Evolutionary conservation across 2,888 invertebrate species (phyloP).

Genomic region (Hetaerina titia): DNA sequence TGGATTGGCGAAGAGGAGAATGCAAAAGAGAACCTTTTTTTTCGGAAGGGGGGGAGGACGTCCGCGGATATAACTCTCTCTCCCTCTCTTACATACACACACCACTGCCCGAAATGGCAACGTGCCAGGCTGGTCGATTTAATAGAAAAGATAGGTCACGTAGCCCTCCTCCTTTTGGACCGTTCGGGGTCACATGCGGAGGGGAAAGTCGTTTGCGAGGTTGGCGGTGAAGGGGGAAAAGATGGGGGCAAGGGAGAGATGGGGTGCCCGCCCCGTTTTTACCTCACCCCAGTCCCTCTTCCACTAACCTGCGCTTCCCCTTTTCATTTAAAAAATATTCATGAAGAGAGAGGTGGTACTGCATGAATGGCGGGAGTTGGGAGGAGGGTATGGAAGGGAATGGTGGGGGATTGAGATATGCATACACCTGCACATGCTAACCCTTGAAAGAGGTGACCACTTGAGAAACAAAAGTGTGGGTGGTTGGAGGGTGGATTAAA

Average conservation of each 20-base stretch:
- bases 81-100: not conserved
- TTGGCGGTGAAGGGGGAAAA: not conserved
- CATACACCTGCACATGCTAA: no score
- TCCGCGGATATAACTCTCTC: not conserved
- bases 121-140: constrained; percentile 15
- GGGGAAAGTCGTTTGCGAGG: not conserved
- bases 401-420: no score
- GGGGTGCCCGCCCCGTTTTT: no score
- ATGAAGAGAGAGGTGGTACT: no score
- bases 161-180: not conserved
- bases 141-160: constrained; percentile 41
- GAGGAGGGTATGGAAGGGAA: no score
- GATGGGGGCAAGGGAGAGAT: not conserved
- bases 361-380: no score
- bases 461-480: no score
- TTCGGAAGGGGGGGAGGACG: not conserved
- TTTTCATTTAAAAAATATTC: no score
- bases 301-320: no score
- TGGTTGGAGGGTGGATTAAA: no score
- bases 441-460: no score
- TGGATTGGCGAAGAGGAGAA: not conserved
- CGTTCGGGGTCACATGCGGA: not conserved
- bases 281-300: no score
- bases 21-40: not conserved
- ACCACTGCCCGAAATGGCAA: not conserved